These are phyloP conservation scores for Eospalax fontanierii DNA, from an alignment of 2,797 vertebrate genomes.

Conservation along the genomic window DNA sequence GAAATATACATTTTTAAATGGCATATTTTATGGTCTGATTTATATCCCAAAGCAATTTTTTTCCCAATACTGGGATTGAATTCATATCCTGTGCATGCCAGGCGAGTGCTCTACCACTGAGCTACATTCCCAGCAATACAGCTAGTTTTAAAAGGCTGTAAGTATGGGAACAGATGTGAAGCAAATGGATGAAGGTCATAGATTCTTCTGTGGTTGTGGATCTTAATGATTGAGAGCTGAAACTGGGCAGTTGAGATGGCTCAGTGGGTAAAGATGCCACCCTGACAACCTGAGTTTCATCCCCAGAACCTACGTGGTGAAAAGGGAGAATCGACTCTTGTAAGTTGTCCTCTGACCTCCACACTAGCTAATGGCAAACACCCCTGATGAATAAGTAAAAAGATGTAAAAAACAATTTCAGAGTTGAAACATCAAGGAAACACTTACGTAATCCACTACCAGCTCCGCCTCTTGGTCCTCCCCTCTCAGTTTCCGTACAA, in stretches of 20 bases:
- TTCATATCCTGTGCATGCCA: no score
- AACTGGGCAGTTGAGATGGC: not conserved
- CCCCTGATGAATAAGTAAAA: no score
- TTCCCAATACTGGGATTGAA: no score
- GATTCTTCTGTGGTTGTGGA: rapidly evolving
- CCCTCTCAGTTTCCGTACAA: conserved; percentile 94
- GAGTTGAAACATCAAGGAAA: not conserved
- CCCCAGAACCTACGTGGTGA: no score
- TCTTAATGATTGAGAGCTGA: not conserved
- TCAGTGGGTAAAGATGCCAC: no score
- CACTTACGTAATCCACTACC: conserved; percentile 93
- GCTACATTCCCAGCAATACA: not conserved
- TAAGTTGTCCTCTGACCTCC: no score
- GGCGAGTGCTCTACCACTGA: no score
- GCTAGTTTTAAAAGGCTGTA: not conserved
- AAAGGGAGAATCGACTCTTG: no score
- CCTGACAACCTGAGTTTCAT: no score
- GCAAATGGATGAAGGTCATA: not conserved
- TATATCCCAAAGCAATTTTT: not conserved
- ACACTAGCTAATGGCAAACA: no score
- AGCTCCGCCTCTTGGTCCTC: conserved; percentile 94
- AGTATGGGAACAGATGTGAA: no score
- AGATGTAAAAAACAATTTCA: no score
- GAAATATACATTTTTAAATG: not conserved
- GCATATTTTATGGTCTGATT: not conserved